These are phyloP conservation scores for Cettia cetti DNA, from an alignment of 2,113 vertebrate genomes.

Conservation along the genomic window DNA sequence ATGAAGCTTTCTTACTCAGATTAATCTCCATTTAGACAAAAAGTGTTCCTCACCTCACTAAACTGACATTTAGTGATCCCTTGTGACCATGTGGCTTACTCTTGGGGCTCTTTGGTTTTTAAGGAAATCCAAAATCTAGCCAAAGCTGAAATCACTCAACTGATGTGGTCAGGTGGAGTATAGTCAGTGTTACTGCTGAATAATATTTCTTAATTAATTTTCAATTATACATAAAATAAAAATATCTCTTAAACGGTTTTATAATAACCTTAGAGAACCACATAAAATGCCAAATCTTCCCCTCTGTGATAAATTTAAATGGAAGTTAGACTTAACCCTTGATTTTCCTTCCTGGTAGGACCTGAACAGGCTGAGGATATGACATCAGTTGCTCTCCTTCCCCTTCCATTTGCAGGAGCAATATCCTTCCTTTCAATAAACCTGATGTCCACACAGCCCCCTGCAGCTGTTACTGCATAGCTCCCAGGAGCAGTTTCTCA, in stretches of 20 bases:
- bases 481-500: not conserved
- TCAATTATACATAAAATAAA: not conserved
- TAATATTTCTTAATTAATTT: not conserved
- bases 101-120: not conserved
- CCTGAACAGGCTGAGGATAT: not conserved
- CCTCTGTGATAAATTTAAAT: not conserved
- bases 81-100: not conserved
- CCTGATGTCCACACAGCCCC: not conserved
- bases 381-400: not conserved
- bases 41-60: not conserved
- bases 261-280: not conserved
- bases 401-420: not conserved
- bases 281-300: not conserved
- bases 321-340: not conserved
- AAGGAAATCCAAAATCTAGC: not conserved
- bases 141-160: not conserved
- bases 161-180: not conserved
- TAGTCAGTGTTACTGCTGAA: not conserved
- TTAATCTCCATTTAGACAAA: not conserved
- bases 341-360: not conserved
- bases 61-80: not conserved
- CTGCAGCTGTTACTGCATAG: not conserved
- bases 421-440: not conserved
- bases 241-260: not conserved
- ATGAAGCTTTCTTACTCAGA: not conserved